Evolutionary conservation across 1,140 invertebrate genomes (phyloP).

Genomic region (Brachionus koreanus): DNA sequence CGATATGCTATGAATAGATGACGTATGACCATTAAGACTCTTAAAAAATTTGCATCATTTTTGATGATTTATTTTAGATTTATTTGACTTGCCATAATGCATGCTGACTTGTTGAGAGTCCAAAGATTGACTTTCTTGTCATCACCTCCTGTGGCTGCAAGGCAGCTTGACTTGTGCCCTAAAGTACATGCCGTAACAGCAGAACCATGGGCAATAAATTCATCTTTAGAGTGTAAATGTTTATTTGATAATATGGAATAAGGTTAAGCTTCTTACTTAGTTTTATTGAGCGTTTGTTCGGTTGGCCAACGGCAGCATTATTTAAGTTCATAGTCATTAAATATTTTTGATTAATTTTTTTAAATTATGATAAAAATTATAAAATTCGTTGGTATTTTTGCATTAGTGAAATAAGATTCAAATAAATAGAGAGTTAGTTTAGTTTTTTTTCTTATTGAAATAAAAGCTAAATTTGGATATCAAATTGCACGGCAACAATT

Average conservation of each 20-base stretch:
- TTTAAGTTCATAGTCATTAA: slow-evolving; percentile 20
- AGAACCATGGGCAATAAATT: slow-evolving; percentile 79
- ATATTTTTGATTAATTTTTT: slow-evolving; percentile 17
- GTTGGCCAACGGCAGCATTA: slow-evolving; percentile 17
- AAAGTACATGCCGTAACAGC: slow-evolving; percentile 84
- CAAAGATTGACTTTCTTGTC: slow-evolving; percentile 96
- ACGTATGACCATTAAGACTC: slow-evolving; percentile 84
- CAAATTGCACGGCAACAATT: slow-evolving; percentile 23
- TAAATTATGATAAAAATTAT: slow-evolving; percentile 7
- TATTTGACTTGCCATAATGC: slow-evolving; percentile 75
- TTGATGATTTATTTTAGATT: neutral
- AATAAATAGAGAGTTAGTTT: slow-evolving; percentile 8
- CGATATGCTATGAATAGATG: slow-evolving; percentile 84
- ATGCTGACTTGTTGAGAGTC: slow-evolving; percentile 89
- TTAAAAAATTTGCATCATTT: slow-evolving; percentile 57
- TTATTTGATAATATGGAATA: slow-evolving; percentile 53
- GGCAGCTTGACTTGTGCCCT: slow-evolving; percentile 81
- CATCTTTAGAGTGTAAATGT: slow-evolving; percentile 65
- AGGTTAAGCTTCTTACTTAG: neutral
- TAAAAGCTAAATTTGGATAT: neutral
- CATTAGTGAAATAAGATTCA: neutral
- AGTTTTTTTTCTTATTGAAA: slow-evolving; percentile 1
- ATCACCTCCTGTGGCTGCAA: slow-evolving; percentile 90
- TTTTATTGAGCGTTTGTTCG: slow-evolving; percentile 14
- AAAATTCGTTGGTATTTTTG: neutral